Percentiles rank a stretch among this genome's conserved stretches.
Conservation (phyloP, 2,888 invertebrate species). For the Lacanobia wlatinum region DNA sequence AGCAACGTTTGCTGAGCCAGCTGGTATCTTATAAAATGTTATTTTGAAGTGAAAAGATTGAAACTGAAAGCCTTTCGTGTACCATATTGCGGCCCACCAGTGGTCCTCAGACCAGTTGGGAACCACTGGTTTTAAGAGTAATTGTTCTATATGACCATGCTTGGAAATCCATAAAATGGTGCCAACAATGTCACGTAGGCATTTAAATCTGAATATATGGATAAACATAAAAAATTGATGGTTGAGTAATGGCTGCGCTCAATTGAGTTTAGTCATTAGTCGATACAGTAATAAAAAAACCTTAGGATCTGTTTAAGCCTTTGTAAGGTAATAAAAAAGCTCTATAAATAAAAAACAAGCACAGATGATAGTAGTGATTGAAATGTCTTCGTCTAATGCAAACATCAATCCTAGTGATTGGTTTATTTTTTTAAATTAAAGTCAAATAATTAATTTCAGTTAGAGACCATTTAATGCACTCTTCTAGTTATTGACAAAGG, state of each 20-base stretch:
- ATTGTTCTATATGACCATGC: constrained; percentile 23
- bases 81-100: too few relatives aligned
- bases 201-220: constrained; percentile 26
- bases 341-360: background rate
- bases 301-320: background rate
- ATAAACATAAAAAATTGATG: constrained; percentile 2
- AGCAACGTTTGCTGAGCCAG: too few relatives aligned
- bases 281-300: constrained; percentile 1
- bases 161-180: constrained; percentile 33
- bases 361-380: background rate
- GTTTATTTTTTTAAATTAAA: too few relatives aligned
- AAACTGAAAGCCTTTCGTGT: too few relatives aligned
- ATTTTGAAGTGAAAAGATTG: too few relatives aligned
- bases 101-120: too few relatives aligned
- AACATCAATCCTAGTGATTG: background rate
- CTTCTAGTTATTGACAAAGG: too few relatives aligned
- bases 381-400: background rate
- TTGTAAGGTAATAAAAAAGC: background rate
- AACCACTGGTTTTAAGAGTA: constrained; percentile 29
- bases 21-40: too few relatives aligned
- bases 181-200: constrained; percentile 23
- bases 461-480: too few relatives aligned
- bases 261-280: constrained; percentile 20
- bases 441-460: background rate
- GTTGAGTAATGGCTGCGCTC: constrained; percentile 10